Conservation (phyloP, 30 jellyfish, hydroid and myxozoan genomes). For the Nemopilema nomurai region DNA sequence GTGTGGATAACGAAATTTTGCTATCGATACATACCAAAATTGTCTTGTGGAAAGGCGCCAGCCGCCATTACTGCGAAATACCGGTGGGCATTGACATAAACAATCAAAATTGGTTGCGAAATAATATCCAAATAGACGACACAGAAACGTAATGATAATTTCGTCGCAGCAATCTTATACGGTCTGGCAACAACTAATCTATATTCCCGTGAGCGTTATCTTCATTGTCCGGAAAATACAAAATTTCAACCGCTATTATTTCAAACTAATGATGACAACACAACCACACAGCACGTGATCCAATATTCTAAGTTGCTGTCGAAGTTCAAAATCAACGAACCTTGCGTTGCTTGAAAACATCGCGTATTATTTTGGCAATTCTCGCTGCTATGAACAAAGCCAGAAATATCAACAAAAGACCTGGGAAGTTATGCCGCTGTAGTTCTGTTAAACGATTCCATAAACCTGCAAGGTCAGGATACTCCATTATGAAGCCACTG, state of each 20-base stretch:
- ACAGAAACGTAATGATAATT: not conserved
- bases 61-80: not conserved
- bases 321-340: conserved; percentile 6
- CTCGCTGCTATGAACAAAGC: not conserved
- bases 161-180: not conserved
- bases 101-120: not conserved
- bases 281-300: conserved; percentile 69
- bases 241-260: conserved; percentile 58
- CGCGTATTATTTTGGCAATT: conserved; percentile 6
- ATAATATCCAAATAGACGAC: not conserved
- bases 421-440: conserved; percentile 21
- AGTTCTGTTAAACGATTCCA: not conserved
- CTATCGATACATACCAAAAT: not conserved
- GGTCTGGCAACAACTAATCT: not conserved
- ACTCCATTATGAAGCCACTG: conserved; percentile 59
- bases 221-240: conserved; percentile 5
- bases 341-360: conserved; percentile 10
- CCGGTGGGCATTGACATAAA: not conserved
- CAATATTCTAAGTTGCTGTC: not conserved
- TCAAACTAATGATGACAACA: conserved; percentile 35
- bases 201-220: not conserved
- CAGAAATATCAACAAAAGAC: conserved; percentile 12
- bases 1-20: not conserved
- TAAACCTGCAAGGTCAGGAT: not conserved
- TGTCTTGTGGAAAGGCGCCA: not conserved